phyloP scores from a whole-genome alignment of 2,113 vertebrate genomes.

The Platichthys flesus region DNA sequence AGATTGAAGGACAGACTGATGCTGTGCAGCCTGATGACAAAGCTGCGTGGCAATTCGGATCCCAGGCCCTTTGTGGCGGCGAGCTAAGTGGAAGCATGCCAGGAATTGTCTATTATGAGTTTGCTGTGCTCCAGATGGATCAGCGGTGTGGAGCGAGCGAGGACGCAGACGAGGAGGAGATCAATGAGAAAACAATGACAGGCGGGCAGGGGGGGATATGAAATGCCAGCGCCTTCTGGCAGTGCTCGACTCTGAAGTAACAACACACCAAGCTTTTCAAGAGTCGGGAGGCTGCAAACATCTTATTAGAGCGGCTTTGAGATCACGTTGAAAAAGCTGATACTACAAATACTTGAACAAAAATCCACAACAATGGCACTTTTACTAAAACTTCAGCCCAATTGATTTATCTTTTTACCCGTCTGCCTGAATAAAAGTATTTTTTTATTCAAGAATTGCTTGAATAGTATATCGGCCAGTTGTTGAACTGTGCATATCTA shows the following conservation, averaged over 20 bases:
- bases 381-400: neutral
- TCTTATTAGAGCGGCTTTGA: neutral
- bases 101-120: slow-evolving; percentile 66
- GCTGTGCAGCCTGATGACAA: slow-evolving; percentile 47
- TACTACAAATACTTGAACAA: neutral
- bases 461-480: neutral
- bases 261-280: slow-evolving; percentile 14
- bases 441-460: neutral
- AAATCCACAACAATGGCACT: neutral
- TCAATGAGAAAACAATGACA: slow-evolving; percentile 69
- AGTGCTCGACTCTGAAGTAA: slow-evolving; percentile 20
- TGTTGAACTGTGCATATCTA: neutral
- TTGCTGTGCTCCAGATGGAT: slow-evolving; percentile 49
- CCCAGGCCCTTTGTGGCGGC: slow-evolving; percentile 30
- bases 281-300: slow-evolving; percentile 3
- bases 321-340: neutral
- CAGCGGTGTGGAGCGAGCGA: slow-evolving; percentile 19
- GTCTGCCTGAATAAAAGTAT: neutral
- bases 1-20: slow-evolving; percentile 51
- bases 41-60: slow-evolving; percentile 43
- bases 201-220: neutral
- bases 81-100: slow-evolving; percentile 53
- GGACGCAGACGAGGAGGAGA: slow-evolving; percentile 27
- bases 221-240: slow-evolving; percentile 36
- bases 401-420: neutral